Conservation (phyloP, 2,113 vertebrate genomes). For the Lynx canadensis region DNA sequence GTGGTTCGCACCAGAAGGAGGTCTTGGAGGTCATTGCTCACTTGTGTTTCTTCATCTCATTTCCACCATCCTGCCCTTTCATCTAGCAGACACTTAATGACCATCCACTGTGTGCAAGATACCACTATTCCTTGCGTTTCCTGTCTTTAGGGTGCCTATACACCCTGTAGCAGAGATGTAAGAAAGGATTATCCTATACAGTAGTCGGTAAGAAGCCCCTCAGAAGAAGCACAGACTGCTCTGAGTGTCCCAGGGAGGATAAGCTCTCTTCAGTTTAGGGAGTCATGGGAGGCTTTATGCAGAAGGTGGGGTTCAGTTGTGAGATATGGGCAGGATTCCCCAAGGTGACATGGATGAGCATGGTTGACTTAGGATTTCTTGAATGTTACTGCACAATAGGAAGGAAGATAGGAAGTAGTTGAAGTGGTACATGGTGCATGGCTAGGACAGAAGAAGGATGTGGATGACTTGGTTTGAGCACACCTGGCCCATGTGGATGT, state of each 20-base stretch:
- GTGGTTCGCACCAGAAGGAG: background rate
- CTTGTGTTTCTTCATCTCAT: background rate
- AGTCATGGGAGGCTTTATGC: background rate
- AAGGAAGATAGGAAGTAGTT: no score
- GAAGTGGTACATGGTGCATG: rapidly evolving
- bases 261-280: background rate
- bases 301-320: background rate
- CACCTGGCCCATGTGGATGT: rapidly evolving
- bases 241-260: background rate
- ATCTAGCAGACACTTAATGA: background rate
- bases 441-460: background rate
- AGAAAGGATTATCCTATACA: background rate
- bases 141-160: background rate
- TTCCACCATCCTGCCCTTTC: background rate
- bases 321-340: background rate
- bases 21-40: background rate
- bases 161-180: background rate
- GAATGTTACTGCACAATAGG: background rate
- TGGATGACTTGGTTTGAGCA: background rate
- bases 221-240: background rate
- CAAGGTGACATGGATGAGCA: background rate
- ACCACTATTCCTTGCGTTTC: background rate
- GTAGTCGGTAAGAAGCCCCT: background rate
- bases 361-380: background rate
- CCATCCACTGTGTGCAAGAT: background rate